Conservation (phyloP, 2,888 invertebrate species). For the Leptothorax acervorum region DNA sequence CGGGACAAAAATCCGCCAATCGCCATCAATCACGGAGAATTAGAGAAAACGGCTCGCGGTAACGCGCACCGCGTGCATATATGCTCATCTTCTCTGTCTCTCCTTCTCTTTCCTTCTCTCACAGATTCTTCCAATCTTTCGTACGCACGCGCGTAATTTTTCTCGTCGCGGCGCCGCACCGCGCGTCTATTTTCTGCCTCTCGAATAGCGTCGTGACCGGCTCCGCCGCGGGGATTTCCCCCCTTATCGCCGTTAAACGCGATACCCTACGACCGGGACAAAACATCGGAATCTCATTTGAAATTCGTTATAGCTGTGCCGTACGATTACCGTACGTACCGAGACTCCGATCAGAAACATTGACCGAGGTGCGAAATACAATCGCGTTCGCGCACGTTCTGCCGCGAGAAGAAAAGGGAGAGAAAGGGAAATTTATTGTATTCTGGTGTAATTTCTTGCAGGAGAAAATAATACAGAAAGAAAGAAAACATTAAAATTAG, state of each 20-base stretch:
- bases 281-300: conserved; percentile 75
- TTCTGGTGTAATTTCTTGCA: background rate
- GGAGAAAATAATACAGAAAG: background rate
- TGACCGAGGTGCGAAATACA: conserved; percentile 31
- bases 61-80: conserved; percentile 63
- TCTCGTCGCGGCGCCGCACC: background rate
- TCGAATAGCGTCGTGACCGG: conserved; percentile 67
- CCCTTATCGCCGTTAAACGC: conserved; percentile 75
- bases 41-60: conserved; percentile 77
- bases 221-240: conserved; percentile 70
- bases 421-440: conserved; percentile 16
- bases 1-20: conserved; percentile 77
- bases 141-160: conserved; percentile 6
- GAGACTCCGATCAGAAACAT: conserved; percentile 37
- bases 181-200: conserved; percentile 29
- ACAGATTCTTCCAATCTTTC: background rate
- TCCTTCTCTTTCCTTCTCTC: conserved; percentile 35
- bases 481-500: background rate
- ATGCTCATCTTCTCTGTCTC: conserved; percentile 55
- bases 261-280: conserved; percentile 67
- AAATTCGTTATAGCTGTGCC: conserved; percentile 69
- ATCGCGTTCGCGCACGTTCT: background rate
- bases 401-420: background rate
- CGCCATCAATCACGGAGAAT: conserved; percentile 82
- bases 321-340: conserved; percentile 38